A percentile compares a stretch with the other conserved stretches of the same genome.
phyloP scores from a whole-genome alignment of 2,113 vertebrate genomes.

The Upupa epops region DNA sequence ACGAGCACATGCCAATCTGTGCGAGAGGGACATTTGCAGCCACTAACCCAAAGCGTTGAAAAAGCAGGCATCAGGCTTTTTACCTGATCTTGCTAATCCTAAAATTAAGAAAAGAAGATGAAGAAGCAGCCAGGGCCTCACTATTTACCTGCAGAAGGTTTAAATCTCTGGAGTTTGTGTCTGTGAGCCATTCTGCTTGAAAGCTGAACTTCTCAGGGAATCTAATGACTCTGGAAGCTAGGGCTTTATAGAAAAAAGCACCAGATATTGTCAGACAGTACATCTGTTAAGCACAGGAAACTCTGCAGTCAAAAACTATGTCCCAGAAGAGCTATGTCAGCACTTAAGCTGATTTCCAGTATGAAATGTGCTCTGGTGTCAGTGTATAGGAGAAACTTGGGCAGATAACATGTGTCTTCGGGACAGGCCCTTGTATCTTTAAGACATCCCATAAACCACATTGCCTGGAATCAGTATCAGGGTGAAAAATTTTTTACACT shows the following conservation, averaged over 20 bases:
- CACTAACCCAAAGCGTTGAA: neutral
- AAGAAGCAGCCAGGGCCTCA: neutral
- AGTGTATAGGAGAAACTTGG: neutral
- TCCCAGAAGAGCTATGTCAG: neutral
- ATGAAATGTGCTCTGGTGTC: neutral
- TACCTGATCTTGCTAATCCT: neutral
- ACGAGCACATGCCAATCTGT: neutral
- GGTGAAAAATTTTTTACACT: neutral
- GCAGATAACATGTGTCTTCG: rapidly evolving
- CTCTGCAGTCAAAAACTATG: neutral
- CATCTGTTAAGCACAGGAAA: neutral
- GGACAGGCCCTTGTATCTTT: neutral
- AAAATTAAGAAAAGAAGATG: neutral
- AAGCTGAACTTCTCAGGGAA: neutral
- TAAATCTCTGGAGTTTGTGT: neutral
- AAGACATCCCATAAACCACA: neutral
- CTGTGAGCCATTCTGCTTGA: neutral
- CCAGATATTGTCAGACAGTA: neutral
- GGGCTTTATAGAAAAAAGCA: neutral
- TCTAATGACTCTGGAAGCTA: neutral
- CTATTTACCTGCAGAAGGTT: neutral
- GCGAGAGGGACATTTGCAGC: neutral
- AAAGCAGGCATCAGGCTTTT: neutral
- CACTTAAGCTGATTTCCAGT: neutral
- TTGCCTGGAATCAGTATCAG: neutral